phyloP scores from a whole-genome alignment of 2,113 vertebrate genomes.

The Todiramphus saurophagus region DNA sequence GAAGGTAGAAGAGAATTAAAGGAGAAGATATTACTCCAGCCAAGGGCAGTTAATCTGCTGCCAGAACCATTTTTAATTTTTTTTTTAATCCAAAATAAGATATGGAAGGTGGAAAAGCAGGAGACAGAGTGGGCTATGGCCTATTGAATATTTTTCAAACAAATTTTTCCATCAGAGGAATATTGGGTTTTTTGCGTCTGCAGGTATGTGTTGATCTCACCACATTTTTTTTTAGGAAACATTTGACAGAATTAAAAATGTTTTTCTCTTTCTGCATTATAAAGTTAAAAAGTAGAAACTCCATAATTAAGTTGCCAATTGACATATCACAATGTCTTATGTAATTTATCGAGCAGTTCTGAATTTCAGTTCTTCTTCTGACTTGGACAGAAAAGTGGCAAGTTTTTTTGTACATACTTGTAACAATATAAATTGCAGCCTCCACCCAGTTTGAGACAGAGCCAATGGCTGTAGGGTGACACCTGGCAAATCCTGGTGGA shows the following conservation, averaged over 20 bases:
- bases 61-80: not conserved
- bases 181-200: not conserved
- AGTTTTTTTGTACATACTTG: not conserved
- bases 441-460: not conserved
- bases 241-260: not conserved
- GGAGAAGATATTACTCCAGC: not conserved
- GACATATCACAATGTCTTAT: not conserved
- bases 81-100: not conserved
- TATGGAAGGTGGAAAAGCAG: not conserved
- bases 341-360: not conserved
- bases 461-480: not conserved
- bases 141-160: not conserved
- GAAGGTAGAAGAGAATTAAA: not conserved
- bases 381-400: not conserved
- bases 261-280: not conserved
- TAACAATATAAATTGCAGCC: not conserved
- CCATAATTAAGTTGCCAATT: not conserved
- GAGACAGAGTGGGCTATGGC: not conserved
- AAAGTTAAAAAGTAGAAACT: not conserved
- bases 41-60: not conserved
- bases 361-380: not conserved
- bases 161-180: not conserved
- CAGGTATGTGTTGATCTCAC: not conserved
- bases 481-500: not conserved
- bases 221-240: not conserved